Conservation (phyloP, 1,140 invertebrate species). For the Ceratina japonica region DNA sequence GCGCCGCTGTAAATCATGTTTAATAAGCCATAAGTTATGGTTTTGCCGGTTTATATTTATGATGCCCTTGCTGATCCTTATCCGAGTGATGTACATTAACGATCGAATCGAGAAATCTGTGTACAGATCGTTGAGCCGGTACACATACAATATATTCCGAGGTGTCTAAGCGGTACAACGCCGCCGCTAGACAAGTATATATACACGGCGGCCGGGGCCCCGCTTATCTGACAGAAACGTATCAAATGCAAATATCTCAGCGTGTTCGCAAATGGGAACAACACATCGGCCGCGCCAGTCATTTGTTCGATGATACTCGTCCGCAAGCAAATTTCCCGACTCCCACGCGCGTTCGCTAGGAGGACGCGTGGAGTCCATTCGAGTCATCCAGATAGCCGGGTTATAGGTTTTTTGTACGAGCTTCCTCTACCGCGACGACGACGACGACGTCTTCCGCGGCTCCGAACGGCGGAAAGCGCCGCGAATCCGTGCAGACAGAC, state of each 20-base stretch:
- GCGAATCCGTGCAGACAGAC: not conserved
- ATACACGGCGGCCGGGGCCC: not conserved
- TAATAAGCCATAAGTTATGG: slow-evolving; percentile 45
- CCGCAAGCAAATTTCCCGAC: too few relatives aligned
- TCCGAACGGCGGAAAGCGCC: not conserved
- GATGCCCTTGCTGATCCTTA: slow-evolving; percentile 36
- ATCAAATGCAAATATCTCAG: slow-evolving; percentile 32
- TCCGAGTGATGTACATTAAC: slow-evolving; percentile 49
- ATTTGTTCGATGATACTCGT: not conserved
- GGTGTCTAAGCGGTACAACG: not conserved
- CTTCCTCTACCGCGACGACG: too few relatives aligned
- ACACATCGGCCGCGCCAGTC: not conserved
- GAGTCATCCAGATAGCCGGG: too few relatives aligned
- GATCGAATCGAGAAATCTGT: slow-evolving; percentile 44
- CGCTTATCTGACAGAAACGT: slow-evolving; percentile 44
- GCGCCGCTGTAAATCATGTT: slow-evolving; percentile 36
- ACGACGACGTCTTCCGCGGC: slow-evolving; percentile 4
- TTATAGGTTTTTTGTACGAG: not conserved
- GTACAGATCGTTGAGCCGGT: slow-evolving; percentile 24
- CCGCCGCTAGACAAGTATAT: slow-evolving; percentile 26
- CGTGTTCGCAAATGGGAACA: not conserved
- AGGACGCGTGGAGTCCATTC: too few relatives aligned
- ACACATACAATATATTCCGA: slow-evolving; percentile 3
- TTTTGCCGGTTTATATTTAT: slow-evolving; percentile 31
- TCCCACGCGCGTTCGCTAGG: too few relatives aligned